phyloP scores from a whole-genome alignment of 2,888 invertebrate species.

The Andrena dorsata region DNA sequence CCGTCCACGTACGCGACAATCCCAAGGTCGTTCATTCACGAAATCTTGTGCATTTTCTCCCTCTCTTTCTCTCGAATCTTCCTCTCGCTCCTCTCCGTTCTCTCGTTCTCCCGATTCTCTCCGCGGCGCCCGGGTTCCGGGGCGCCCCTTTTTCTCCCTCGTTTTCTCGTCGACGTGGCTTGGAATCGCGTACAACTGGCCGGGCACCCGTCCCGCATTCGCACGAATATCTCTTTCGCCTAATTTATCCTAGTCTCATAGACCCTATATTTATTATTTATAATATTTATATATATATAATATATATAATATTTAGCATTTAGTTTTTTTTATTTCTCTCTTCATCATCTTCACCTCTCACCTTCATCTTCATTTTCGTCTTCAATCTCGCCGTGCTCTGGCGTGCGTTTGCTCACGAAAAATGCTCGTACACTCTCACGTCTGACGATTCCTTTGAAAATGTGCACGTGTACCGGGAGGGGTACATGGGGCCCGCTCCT shows the following conservation, averaged over 20 bases:
- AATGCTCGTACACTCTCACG: slow-evolving; percentile 72
- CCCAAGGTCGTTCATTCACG: slow-evolving; percentile 65
- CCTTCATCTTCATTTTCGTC: slow-evolving; percentile 49
- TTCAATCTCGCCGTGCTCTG: slow-evolving; percentile 6
- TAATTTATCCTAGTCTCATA: slow-evolving; percentile 83
- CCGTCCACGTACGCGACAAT: slow-evolving; percentile 59
- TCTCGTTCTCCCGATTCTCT: slow-evolving; percentile 18
- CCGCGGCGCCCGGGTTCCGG: neutral
- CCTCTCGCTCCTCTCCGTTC: slow-evolving; percentile 1
- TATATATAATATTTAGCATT: slow-evolving; percentile 84
- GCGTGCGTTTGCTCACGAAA: slow-evolving; percentile 50
- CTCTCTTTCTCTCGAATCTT: slow-evolving; percentile 23
- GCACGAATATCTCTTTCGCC: slow-evolving; percentile 76
- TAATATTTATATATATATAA: slow-evolving; percentile 84
- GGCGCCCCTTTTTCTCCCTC: slow-evolving; percentile 6
- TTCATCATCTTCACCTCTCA: slow-evolving; percentile 26
- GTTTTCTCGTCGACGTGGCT: slow-evolving; percentile 49
- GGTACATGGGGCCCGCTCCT: slow-evolving; percentile 9
- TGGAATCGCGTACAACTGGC: slow-evolving; percentile 53
- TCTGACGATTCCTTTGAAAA: slow-evolving; percentile 71
- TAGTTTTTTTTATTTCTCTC: slow-evolving; percentile 81
- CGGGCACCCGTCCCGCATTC: slow-evolving; percentile 64
- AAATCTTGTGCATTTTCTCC: slow-evolving; percentile 42
- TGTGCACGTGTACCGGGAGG: slow-evolving; percentile 60
- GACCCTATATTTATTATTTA: slow-evolving; percentile 85